phyloP scores from a whole-genome alignment of 2,797 vertebrate species.

The Ptychadena robeensis region DNA sequence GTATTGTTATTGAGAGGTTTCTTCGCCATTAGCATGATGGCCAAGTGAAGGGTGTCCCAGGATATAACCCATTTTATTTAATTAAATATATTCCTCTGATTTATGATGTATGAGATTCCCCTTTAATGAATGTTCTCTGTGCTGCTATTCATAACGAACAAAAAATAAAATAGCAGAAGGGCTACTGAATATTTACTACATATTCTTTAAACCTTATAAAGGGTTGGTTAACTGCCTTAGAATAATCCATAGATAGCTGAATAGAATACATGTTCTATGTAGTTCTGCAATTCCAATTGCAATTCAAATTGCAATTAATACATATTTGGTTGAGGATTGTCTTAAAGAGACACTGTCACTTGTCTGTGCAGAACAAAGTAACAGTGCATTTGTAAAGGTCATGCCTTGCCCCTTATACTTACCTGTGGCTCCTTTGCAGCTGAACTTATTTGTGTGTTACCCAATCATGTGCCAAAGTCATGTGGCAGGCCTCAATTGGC shows the following conservation, averaged over 20 bases:
- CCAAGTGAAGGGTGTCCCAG: constrained; percentile 7
- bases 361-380: too few relatives aligned
- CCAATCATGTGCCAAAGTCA: too few relatives aligned
- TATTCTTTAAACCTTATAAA: not conserved
- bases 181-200: not conserved
- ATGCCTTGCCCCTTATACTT: too few relatives aligned
- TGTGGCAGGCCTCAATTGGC: too few relatives aligned
- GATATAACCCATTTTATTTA: constrained; percentile 12
- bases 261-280: not conserved
- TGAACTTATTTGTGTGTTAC: too few relatives aligned
- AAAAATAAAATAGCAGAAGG: too few relatives aligned
- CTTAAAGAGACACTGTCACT: too few relatives aligned
- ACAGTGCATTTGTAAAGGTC: too few relatives aligned
- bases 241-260: not conserved
- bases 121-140: not conserved
- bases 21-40: constrained; percentile 14
- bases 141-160: not conserved
- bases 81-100: constrained; percentile 29
- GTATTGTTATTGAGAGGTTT: constrained; percentile 13
- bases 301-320: too few relatives aligned
- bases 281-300: too few relatives aligned
- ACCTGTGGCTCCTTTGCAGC: too few relatives aligned
- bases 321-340: too few relatives aligned
- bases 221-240: not conserved
- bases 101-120: constrained; percentile 12